Evolutionary conservation across 2,888 invertebrate species (phyloP).

Genomic region (Idaea straminata): DNA sequence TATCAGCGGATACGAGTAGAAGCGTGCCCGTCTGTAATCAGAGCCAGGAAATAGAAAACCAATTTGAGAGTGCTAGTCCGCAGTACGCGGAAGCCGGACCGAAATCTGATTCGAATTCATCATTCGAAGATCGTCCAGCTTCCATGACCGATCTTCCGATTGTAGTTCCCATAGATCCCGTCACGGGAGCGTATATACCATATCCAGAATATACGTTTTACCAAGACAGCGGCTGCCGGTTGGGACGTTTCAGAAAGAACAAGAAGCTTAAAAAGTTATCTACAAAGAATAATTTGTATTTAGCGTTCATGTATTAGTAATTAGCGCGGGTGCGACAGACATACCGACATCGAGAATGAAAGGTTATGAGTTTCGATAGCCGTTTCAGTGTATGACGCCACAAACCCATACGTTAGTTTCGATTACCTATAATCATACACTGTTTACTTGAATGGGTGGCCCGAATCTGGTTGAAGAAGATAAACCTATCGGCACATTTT

Average conservation of each 20-base stretch:
- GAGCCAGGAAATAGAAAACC: constrained; percentile 58
- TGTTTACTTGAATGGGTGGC: constrained; percentile 67
- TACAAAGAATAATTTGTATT: constrained; percentile 68
- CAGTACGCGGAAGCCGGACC: constrained; percentile 65
- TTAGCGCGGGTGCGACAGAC: constrained; percentile 46
- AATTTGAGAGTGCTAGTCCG: constrained; percentile 57
- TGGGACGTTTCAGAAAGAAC: constrained; percentile 51
- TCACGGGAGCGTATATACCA: constrained; percentile 63
- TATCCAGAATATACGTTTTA: constrained; percentile 68
- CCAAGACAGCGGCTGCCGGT: constrained; percentile 54
- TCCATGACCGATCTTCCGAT: constrained; percentile 69
- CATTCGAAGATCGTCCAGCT: constrained; percentile 52
- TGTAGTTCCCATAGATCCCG: constrained; percentile 61
- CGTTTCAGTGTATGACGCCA: constrained; percentile 69
- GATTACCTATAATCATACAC: constrained; percentile 52
- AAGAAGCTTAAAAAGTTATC: constrained; percentile 52
- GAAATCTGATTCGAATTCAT: constrained; percentile 52
- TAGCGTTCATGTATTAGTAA: constrained; percentile 77
- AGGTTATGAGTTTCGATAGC: constrained; percentile 77
- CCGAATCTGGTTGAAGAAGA: constrained; percentile 74
- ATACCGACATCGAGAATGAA: constrained; percentile 33
- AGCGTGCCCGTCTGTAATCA: constrained; percentile 72
- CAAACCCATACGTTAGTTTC: constrained; percentile 50
- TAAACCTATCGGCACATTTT: constrained; percentile 68
- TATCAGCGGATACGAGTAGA: constrained; percentile 70